Base-by-base conservation (phyloP, 2,113 vertebrate genomes). In the Arizona elegans region DNA sequence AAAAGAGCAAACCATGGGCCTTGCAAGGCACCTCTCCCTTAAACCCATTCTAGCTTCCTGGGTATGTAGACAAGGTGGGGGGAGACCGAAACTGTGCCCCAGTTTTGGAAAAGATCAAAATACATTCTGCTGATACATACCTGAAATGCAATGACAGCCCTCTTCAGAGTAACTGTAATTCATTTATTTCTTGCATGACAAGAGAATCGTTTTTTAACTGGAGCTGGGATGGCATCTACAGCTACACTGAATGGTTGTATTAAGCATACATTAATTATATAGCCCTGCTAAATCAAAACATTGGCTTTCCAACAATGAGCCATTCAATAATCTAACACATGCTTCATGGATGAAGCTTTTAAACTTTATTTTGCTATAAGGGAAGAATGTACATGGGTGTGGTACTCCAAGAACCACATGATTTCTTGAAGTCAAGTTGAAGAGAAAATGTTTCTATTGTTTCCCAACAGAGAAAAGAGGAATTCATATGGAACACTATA, bases 91-190 rank as follows among this genome's bases (percentile, higher is more conserved):
- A n/a, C 62, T 15, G 65, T 70, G 29, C 4, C 29, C 12, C 29
- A n/a, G 29, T 70, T 70, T 70, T 70, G 75, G 33, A 81, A 81
- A 21, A 81, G 75, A 81, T 8, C 75, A 81, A 81, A 81, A 81
- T 81, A 29, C 93, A 92, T 95, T 92, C 93, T 54, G 70, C 70
- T 81, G 70, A 81, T 38, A 81, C 90, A 11, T 93, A 65, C 86
- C 91, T 88, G 86, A 91, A 75, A 1, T 65, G 33, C 86, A 53
- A 0, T 54, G 11, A 55, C 38, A 56, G 52, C 24, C 65, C 43
- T 17, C 10, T 90, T 94, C 33, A 93, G 92, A 95, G 90, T 17
- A 88, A 93, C 0, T 62, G 21, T 55, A 93, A 47, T 95, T 91
- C 87, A 86, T 7, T 0, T 93, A 96, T 81, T 81, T 81, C 17